Base-by-base conservation (phyloP, 2,888 invertebrate genomes). In the Heliconius cydno region DNA sequence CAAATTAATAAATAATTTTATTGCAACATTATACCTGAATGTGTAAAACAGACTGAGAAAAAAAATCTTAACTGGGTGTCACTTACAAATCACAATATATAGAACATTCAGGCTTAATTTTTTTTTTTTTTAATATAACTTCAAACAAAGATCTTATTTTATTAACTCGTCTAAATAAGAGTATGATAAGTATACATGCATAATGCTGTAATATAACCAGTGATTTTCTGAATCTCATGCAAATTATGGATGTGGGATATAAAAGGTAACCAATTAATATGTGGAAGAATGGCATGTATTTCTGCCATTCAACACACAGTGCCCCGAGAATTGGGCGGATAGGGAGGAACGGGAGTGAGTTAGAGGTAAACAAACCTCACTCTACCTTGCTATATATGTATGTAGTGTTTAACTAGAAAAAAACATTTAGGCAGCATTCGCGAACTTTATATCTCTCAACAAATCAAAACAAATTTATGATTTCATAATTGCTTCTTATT, bases 1-100 rank as follows among this genome's bases (percentile, higher is more conserved):
- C 78, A 79, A 79, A 72, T 75, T 60, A 76, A 82, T 82, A 82
- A 80, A 82, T 79, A 82, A 66, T 71, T 82, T 82, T 82, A 82
- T 80, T 82, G 80, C 82, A 79, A 80, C 77, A 79, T 80, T 73
- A n/a, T 71, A n/a, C 15, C 60, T 34, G 65, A 74, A 74, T 57
- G 34, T 67, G 2, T 10, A 41, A 38, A 60, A 77, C 57, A 25
- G 28, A 66, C 41, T 38, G 41, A 10, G 6, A 75, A 9, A n/a
- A 34, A 74, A 38, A 74, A 60, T 34, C 12, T 46, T 38, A 63
- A 30, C 52, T 72, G 19, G 12, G 9, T 3, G 52, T 65, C 12
- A 73, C 60, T 60, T 28, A 15, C 28, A 28, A 63, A 25, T 28
- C 13, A 65, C 65, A 13, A 65, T 28, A 25, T 63, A 65, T 25